Conservation (phyloP, 2,888 invertebrate genomes). For the Parascotia fuliginaria region DNA sequence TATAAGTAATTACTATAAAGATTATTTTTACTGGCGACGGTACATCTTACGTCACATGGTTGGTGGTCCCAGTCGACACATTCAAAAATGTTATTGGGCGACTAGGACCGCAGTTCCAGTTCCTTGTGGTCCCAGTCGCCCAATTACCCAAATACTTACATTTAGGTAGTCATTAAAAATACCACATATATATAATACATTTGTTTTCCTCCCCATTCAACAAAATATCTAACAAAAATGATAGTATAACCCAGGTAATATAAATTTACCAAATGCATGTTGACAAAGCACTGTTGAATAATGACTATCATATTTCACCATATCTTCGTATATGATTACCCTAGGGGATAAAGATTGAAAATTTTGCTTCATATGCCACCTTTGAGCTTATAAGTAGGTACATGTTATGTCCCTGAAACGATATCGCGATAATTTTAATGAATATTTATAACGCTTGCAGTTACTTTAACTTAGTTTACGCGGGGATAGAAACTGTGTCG, state of each 20-base stretch:
- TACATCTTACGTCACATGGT: too few relatives aligned
- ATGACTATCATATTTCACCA: conserved; percentile 77
- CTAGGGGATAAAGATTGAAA: conserved; percentile 72
- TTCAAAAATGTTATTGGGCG: too few relatives aligned
- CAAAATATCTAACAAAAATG: conserved; percentile 45
- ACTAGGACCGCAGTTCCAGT: too few relatives aligned
- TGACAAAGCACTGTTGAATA: conserved; percentile 74
- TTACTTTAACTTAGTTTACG: conserved; percentile 58
- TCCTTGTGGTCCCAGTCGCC: too few relatives aligned
- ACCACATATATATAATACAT: background rate
- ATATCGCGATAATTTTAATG: conserved; percentile 68
- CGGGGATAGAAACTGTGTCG: conserved; percentile 41
- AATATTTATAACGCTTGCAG: conserved; percentile 75
- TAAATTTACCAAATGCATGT: conserved; percentile 74
- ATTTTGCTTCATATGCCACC: conserved; percentile 65
- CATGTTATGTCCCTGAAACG: conserved; percentile 46
- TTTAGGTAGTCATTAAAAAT: too few relatives aligned
- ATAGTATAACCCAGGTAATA: conserved; percentile 64
- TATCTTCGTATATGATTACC: conserved; percentile 77
- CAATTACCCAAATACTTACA: too few relatives aligned
- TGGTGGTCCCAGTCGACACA: too few relatives aligned
- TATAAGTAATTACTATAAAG: too few relatives aligned
- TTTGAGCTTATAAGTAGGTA: conserved; percentile 62
- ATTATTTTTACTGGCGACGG: too few relatives aligned
- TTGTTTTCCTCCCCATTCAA: conserved; percentile 15